A percentile compares a stretch with the other conserved stretches of the same genome.
Evolutionary conservation across 2,113 vertebrate species (phyloP).

Genomic region (Pseudopodoces humilis): DNA sequence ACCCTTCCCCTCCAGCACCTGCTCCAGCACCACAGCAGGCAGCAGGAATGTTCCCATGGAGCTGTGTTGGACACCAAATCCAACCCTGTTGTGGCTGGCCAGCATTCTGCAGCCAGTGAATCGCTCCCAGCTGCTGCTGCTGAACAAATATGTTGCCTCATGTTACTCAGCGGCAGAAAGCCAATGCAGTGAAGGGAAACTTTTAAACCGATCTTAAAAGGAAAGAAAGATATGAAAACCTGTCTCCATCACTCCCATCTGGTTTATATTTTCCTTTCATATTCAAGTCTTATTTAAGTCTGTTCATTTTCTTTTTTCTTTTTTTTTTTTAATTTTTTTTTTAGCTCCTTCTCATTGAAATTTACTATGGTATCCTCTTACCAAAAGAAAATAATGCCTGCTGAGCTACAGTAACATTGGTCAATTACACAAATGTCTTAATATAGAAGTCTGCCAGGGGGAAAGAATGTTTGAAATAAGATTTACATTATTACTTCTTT

Average conservation of each 20-base stretch:
- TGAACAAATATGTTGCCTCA: conserved; percentile 73
- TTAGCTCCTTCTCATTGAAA: neutral
- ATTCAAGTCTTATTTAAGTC: conserved; percentile 38
- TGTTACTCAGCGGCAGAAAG: conserved; percentile 70
- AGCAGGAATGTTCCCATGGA: neutral
- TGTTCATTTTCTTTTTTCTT: neutral
- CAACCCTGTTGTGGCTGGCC: neutral
- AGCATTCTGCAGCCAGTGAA: neutral
- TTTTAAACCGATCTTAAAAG: conserved; percentile 76
- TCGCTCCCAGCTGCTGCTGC: conserved; percentile 43
- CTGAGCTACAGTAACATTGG: conserved; percentile 39
- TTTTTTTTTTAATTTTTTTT: neutral
- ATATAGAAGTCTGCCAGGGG: conserved; percentile 1
- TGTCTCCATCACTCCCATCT: conserved; percentile 80
- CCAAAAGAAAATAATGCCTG: conserved; percentile 62
- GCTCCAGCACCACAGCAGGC: neutral
- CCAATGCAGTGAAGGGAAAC: conserved; percentile 74
- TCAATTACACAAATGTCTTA: conserved; percentile 47
- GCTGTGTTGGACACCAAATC: neutral
- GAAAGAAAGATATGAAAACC: conserved; percentile 77
- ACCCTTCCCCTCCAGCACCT: neutral
- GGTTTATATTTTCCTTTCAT: conserved; percentile 70
- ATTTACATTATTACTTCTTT: conserved; percentile 63
- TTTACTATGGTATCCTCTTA: conserved; percentile 52
- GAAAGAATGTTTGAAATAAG: conserved; percentile 49